A percentile compares a stretch with the other conserved stretches of the same genome.
phyloP scores from a whole-genome alignment of 2,888 invertebrate species.

The Masnerella sp. region DNA sequence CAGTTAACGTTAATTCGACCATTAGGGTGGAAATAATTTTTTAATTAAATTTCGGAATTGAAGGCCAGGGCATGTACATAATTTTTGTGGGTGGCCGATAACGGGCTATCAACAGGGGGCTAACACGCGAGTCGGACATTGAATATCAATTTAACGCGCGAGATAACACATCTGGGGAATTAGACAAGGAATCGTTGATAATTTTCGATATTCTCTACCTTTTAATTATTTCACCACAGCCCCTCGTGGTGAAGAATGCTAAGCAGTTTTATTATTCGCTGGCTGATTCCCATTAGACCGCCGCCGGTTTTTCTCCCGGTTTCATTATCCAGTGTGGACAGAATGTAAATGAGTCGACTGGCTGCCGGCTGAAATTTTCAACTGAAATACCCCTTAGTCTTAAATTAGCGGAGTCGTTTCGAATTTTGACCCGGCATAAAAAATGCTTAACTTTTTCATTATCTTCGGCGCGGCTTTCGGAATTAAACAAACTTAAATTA shows the following conservation, averaged over 20 bases:
- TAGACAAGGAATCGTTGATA: slow-evolving; percentile 60
- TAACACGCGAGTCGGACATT: slow-evolving; percentile 53
- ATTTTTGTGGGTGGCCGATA: slow-evolving; percentile 52
- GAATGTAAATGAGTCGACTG: slow-evolving; percentile 74
- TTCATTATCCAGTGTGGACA: slow-evolving; percentile 75
- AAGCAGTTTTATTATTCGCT: slow-evolving; percentile 76
- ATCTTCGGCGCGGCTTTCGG: slow-evolving; percentile 31
- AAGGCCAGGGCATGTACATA: slow-evolving; percentile 39
- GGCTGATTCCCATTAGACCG: slow-evolving; percentile 75
- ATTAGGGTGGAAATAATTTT: slow-evolving; percentile 41
- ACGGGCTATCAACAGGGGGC: slow-evolving; percentile 45
- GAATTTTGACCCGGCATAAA: slow-evolving; percentile 58
- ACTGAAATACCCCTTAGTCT: slow-evolving; percentile 61
- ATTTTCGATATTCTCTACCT: slow-evolving; percentile 65
- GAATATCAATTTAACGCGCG: slow-evolving; percentile 56
- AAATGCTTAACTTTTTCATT: slow-evolving; percentile 58
- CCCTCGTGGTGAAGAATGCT: slow-evolving; percentile 73
- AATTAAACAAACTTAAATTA: slow-evolving; percentile 49
- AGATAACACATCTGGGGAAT: slow-evolving; percentile 53
- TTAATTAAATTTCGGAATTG: slow-evolving; percentile 53
- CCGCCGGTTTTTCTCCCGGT: slow-evolving; percentile 75
- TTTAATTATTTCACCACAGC: slow-evolving; percentile 74
- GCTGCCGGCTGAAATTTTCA: slow-evolving; percentile 66
- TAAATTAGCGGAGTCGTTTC: slow-evolving; percentile 60
- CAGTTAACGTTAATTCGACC: slow-evolving; percentile 15